Conservation (phyloP, 2,797 vertebrate species). For the Acanthis flammea region DNA sequence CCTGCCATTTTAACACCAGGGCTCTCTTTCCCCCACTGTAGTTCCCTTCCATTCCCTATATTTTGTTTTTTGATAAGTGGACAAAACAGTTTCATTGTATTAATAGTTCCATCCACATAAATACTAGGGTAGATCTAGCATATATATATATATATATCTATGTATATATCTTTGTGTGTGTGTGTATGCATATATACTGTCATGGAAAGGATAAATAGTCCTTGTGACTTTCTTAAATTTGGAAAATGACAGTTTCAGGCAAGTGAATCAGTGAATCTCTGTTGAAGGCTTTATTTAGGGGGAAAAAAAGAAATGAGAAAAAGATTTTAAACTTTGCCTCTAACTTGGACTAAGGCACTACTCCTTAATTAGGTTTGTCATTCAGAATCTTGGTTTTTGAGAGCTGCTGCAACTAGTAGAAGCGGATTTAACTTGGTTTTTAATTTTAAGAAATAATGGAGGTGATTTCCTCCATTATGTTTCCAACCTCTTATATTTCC, state of each 20-base stretch:
- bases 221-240: not conserved
- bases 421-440: not conserved
- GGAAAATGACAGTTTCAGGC: not conserved
- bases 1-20: not conserved
- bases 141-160: not conserved
- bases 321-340: not conserved
- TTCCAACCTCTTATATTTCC: not conserved
- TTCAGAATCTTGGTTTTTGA: not conserved
- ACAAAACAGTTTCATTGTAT: not conserved
- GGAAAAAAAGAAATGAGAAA: not conserved
- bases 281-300: not conserved
- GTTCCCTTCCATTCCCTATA: not conserved
- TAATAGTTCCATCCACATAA: not conserved
- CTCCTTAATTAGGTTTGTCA: not conserved
- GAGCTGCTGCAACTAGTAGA: not conserved
- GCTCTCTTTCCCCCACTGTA: not conserved
- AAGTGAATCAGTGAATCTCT: not conserved
- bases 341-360: not conserved
- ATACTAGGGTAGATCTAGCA: not conserved
- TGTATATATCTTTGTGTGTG: too few species aligned
- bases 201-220: not conserved
- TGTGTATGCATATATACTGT: not conserved
- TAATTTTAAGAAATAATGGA: not conserved
- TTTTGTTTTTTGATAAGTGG: not conserved
- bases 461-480: not conserved